Conservation (phyloP, 2,888 invertebrate genomes). For the Andrena bucephala region DNA sequence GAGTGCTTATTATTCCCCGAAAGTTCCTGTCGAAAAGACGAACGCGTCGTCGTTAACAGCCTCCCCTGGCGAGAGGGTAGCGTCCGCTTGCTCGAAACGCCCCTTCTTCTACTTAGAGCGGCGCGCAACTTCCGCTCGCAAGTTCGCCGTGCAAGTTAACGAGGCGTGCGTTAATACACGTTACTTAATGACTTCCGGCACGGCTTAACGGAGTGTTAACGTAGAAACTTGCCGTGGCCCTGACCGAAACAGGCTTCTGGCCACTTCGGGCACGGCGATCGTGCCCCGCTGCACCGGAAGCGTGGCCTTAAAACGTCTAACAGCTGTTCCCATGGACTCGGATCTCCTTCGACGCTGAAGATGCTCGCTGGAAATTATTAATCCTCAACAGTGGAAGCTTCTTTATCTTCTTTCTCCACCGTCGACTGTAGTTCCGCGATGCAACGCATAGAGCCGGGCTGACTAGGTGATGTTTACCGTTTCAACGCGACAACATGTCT, state of each 20-base stretch:
- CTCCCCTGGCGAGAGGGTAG: neutral
- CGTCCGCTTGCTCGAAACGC: conserved; percentile 7
- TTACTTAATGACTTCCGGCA: conserved; percentile 58
- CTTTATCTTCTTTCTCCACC: neutral
- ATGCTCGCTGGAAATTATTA: neutral
- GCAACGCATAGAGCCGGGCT: neutral
- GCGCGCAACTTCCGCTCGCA: conserved; percentile 38
- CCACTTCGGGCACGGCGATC: conserved; percentile 23
- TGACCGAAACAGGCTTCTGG: conserved; percentile 36
- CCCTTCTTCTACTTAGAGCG: neutral
- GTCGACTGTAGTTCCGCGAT: neutral
- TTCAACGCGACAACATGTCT: neutral
- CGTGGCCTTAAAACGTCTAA: conserved; percentile 21
- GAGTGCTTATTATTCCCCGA: neutral
- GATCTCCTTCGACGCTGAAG: neutral
- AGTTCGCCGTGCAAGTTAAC: conserved; percentile 44
- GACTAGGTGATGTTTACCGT: neutral
- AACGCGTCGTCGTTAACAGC: neutral
- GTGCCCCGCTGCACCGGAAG: conserved; percentile 7
- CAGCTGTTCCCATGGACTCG: conserved; percentile 12
- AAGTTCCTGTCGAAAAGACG: neutral
- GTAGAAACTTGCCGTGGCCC: conserved; percentile 46
- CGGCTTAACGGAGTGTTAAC: conserved; percentile 49
- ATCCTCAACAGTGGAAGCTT: neutral
- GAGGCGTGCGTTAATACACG: conserved; percentile 48